Conservation (phyloP, 64 coral and sea anemone genomes). For the Pachyseris speciosa region DNA sequence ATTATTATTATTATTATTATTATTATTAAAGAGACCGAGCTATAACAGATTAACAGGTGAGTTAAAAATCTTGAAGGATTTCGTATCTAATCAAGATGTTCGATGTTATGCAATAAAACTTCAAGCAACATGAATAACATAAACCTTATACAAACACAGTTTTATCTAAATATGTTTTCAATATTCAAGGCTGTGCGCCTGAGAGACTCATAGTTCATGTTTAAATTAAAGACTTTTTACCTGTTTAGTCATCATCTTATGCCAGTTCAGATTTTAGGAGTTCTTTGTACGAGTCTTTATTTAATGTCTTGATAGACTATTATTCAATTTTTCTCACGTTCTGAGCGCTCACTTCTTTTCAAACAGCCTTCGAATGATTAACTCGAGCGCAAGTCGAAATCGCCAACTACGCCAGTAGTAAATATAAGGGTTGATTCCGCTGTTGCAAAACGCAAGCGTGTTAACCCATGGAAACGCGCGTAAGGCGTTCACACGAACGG, state of each 20-base stretch:
- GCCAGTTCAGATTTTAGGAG: no score
- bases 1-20: no score
- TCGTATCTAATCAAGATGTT: no score
- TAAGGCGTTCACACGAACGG: background rate
- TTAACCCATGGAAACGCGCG: slow-evolving; percentile 87
- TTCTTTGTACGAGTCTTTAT: no score
- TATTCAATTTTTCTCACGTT: background rate
- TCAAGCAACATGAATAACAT: background rate
- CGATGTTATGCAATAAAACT: background rate
- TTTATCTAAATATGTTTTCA: background rate
- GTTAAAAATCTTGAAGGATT: no score
- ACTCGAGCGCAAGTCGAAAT: slow-evolving; percentile 63
- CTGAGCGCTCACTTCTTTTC: background rate
- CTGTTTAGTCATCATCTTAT: no score
- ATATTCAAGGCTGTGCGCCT: background rate
- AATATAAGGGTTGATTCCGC: slow-evolving; percentile 79
- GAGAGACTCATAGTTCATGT: background rate
- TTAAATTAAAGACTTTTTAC: background rate
- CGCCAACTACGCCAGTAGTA: slow-evolving; percentile 91
- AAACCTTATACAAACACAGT: no score
- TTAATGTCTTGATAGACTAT: no score
- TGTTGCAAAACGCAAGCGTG: slow-evolving; percentile 78
- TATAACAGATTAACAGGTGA: no score
- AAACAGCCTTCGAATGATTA: background rate
- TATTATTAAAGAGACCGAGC: no score